Evolutionary conservation across 2,888 invertebrate genomes (phyloP), one percentile per base, ranked within the genome.

Genomic region (Apamea epomidion): DNA sequence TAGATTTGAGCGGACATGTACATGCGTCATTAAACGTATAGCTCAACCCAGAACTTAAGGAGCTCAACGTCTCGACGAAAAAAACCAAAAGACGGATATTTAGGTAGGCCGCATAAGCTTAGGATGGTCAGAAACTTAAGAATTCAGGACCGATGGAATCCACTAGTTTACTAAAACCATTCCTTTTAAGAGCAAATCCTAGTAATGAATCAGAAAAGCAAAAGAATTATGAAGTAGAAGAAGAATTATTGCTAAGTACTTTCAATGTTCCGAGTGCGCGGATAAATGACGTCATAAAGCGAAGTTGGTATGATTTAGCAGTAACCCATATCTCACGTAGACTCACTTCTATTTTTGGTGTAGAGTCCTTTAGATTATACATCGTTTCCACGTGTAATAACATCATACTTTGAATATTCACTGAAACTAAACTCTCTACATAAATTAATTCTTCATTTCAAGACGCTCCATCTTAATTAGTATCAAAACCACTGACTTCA

Each of bases 241-340:
- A 74, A 74, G 77, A 86, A 64, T 86, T 76, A 82, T 58, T 82
- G 48, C 54, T 58, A 74, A 82, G 86, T 74, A 76, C 60, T 82
- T 84, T 83, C 74, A 86, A 86, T 76, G 86, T 82, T 74, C 77
- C 62, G 25, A 76, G 82, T 62, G 69, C 65, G 58, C 51, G 69
- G 76, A 84, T 84, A 86, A 84, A 84, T 84, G 86, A 84, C 83
- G 86, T 86, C 67, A 77, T 84, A 86, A 82, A 82, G 32, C 67
- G 74, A 74, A 71, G 71, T 83, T 82, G 42, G 32, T 67, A 67
- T 82, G 83, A 86, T 83, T 82, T 82, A 83, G 60, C 37, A 32
- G 45, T 54, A 45, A 74, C 70, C 70, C 74, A 71, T 85, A 72
- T 76, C n/a, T 74, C 65, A 67, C 51, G 21, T 73, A 58, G 54